A percentile compares a stretch with the other conserved stretches of the same genome.
phyloP scores from a whole-genome alignment of 2,113 vertebrate genomes.

The Eolophus roseicapilla region DNA sequence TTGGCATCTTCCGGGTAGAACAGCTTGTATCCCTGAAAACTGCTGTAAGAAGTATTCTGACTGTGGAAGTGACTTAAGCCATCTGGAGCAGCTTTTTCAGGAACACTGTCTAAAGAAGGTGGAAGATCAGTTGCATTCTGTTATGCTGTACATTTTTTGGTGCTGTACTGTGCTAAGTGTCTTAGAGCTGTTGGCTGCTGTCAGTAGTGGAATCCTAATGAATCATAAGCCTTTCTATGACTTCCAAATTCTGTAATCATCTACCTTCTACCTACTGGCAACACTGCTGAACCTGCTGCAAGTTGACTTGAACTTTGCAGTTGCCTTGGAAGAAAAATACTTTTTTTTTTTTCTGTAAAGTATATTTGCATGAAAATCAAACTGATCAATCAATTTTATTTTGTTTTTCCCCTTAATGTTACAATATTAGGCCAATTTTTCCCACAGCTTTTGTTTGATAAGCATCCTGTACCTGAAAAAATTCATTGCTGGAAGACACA shows the following conservation, averaged over 20 bases:
- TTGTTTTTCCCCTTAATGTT: neutral
- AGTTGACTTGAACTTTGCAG: rapidly evolving
- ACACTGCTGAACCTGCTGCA: neutral
- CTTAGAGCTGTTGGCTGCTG: constrained; percentile 11
- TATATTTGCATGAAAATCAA: neutral
- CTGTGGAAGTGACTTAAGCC: neutral
- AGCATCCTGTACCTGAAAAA: rapidly evolving
- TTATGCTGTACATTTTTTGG: neutral
- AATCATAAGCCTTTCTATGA: neutral
- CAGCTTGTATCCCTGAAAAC: neutral
- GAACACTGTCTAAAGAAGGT: constrained; percentile 39
- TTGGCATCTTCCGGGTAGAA: neutral
- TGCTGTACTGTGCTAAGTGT: neutral
- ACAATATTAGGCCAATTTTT: neutral
- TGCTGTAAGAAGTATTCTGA: constrained; percentile 1
- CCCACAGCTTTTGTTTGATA: rapidly evolving
- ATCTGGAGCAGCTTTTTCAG: neutral
- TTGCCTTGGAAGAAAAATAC: neutral
- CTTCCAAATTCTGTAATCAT: neutral
- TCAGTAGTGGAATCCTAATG: constrained; percentile 43
- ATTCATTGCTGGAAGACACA: neutral
- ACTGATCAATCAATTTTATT: neutral
- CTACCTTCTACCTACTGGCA: neutral
- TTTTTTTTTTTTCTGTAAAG: neutral
- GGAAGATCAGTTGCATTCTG: neutral